Base-by-base conservation (phyloP, 2,797 vertebrate species). In the Apodemus agrarius region DNA sequence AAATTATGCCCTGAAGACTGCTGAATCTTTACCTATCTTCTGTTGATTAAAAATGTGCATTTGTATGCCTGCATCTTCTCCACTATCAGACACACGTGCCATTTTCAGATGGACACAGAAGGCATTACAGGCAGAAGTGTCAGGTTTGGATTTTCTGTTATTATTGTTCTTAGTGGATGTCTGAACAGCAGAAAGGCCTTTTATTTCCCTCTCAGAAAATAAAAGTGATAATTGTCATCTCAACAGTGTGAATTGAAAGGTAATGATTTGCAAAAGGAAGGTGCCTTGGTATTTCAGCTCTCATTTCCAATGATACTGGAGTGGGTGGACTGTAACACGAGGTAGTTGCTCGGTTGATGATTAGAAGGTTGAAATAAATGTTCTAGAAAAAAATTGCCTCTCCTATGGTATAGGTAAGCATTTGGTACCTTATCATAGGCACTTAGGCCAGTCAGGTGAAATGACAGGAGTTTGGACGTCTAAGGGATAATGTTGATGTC, bases 11-110 rank as follows among this genome's bases (percentile, higher is more conserved):
- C 80, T 40, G 24, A 91, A 91, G 69, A 89, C 22, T 95, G 78
- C 82, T 93, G 34, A 65, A 67, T 57, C 88, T 92, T 96, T 34
- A 65, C 75, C 69, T 80, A 89, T 95, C 74, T 91, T 96, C 63
- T 91, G 26, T 46, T 90, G 19, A 46, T 94, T 90, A 93, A 26
- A 94, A 97, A 86, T 5, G 1, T 34, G n/a, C 31, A 67, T 83
- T 90, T 82, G 21, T 29, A 83, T 43, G 21, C 6, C 34, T 11
- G 3, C n/a, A 29, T 46, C 10, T 29, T 31, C 82, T 91, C 14
- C 19, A 57, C 11, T 69, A 93, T 91, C 76, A 94, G 76, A 95
- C 4, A 79, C 3, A 43, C 61, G 87, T 26, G 24, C 34, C 6
- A 37, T 79, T 95, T 90, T 93, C 26, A 3, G 22, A 46, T 0